Evolutionary conservation across 2,888 invertebrate species (phyloP), one percentile per base, ranked within the genome.

Genomic region (Halocaridina rubra): DNA sequence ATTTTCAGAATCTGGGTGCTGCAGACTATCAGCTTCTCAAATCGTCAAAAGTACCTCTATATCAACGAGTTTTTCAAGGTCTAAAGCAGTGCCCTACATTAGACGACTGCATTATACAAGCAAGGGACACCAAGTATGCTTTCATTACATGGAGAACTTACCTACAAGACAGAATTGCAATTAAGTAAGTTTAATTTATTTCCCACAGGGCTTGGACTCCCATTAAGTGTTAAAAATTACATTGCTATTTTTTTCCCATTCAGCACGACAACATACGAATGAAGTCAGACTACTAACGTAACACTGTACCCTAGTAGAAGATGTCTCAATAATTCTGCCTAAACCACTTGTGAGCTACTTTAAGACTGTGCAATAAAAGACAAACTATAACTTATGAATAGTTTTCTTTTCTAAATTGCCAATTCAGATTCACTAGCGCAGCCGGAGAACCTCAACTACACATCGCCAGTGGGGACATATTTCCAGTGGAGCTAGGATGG

Each of bases 91-190:
- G 79, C 19, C 84, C 84, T 0, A 24, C 84, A 24, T 64, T 84
- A 0, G 74, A 84, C 46, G 76, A 22, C 4, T 77, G 76, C 46
- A 78, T 84, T 22, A 61, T 27, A 1, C 33, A 29, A 22, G 84
- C 84, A 0, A 69, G 79, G 59, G 82, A 84, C 67, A 71, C 79
- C 53, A 79, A 84, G 32, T 84, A 74, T 16, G 84, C 79, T 67
- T 84, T 84, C 74, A 84, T 84, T n/a, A 84, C 84, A 5, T 84
- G 84, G 84, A 27, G 84, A 27, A 78, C 79, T 0, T 84, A 84
- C 29, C 27, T 84, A 32, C 79, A 84, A 64, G 84, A 84, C 67
- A 78, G 84, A 7, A 84, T 84, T 8, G 84, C 84, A 19, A 75
- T 84, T n/a, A 84, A 74, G 84, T 84, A 53, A 22, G 4, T 2